phyloP scores from a whole-genome alignment of 2,888 invertebrate species.

The Aphodius granarius region DNA sequence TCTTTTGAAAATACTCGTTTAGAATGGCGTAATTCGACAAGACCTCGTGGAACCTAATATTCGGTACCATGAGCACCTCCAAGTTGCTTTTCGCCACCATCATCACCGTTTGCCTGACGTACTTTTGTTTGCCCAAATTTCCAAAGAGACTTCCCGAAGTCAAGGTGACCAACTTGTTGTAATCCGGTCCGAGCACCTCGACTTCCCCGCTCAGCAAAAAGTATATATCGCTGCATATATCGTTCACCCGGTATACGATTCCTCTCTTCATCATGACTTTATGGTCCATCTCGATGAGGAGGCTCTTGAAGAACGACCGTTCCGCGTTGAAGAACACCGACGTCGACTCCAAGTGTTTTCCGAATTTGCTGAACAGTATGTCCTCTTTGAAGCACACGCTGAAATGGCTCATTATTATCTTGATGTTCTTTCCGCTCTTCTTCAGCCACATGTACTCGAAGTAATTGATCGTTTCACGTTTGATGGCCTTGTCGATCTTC shows the following conservation, averaged over 20 bases:
- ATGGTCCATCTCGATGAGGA: constrained; percentile 28
- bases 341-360: constrained; percentile 25
- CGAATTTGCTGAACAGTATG: constrained; percentile 31
- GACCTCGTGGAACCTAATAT: constrained; percentile 31
- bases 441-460: constrained; percentile 37
- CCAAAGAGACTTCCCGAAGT: constrained; percentile 37
- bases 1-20: constrained; percentile 21
- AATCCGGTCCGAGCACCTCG: constrained; percentile 37
- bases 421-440: constrained; percentile 28
- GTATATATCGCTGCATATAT: constrained; percentile 33
- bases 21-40: constrained; percentile 30
- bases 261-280: constrained; percentile 25
- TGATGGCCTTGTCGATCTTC: constrained; percentile 33
- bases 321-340: constrained; percentile 28
- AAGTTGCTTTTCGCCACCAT: constrained; percentile 39
- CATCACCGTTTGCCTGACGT: constrained; percentile 33
- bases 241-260: constrained; percentile 31
- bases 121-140: constrained; percentile 31
- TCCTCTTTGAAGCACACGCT: constrained; percentile 33
- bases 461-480: constrained; percentile 34
- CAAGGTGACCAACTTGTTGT: constrained; percentile 31
- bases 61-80: constrained; percentile 32
- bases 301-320: constrained; percentile 28
- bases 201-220: constrained; percentile 35
- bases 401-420: constrained; percentile 25